Evolutionary conservation across 2,113 vertebrate species (phyloP).

Genomic region (Phyllostomus hastatus): DNA sequence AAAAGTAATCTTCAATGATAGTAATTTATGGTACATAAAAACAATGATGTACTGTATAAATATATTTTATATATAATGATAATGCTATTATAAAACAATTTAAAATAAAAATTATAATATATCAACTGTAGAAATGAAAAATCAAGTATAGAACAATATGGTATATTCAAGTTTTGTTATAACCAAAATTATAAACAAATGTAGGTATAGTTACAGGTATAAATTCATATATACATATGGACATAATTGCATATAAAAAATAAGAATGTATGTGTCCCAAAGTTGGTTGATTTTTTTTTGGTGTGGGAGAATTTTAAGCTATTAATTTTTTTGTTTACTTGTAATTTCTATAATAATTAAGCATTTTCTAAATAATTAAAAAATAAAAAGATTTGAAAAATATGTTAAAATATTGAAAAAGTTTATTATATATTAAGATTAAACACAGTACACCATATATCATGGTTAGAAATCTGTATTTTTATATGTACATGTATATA

Average conservation of each 20-base stretch:
- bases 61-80: not conserved
- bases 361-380: not conserved
- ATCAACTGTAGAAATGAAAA: not conserved
- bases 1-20: not conserved
- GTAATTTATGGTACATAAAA: not conserved
- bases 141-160: not conserved
- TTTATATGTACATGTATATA: not conserved
- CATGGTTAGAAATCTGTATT: not conserved
- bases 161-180: not conserved
- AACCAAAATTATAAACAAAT: slow-evolving; percentile 18
- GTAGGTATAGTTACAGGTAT: not conserved
- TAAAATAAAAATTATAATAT: not conserved
- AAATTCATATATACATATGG: not conserved
- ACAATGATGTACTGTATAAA: not conserved
- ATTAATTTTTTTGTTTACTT: not conserved
- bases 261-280: not conserved
- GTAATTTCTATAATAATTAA: not conserved
- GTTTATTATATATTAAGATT: not conserved
- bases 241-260: not conserved
- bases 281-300: not conserved
- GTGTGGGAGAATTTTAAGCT: not conserved
- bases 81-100: not conserved
- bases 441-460: not conserved
- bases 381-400: not conserved
- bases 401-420: not conserved